Percentiles rank a stretch among this genome's conserved stretches.
Evolutionary conservation across 2,888 invertebrate species (phyloP).

Genomic region (Drosophila meridionalis): DNA sequence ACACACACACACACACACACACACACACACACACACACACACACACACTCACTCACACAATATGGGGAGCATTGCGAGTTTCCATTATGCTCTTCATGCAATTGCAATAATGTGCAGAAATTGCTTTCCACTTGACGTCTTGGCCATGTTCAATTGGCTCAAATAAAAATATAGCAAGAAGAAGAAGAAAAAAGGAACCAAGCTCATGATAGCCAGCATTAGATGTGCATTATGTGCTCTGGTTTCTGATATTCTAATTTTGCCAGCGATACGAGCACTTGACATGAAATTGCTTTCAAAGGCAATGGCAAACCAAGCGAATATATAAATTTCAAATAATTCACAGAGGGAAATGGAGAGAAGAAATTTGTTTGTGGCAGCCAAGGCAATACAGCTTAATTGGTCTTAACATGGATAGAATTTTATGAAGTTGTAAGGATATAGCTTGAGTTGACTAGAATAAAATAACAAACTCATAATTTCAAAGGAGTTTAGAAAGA

Average conservation of each 20-base stretch:
- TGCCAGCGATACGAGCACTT: constrained; percentile 20
- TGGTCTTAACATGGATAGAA: not conserved
- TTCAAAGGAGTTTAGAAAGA: not conserved
- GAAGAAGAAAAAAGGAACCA: not conserved
- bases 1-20: constrained; percentile 8
- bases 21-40: constrained; percentile 1
- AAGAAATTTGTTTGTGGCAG: not conserved
- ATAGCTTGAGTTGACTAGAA: not conserved
- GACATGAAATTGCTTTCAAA: constrained; percentile 25
- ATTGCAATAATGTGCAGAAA: constrained; percentile 68
- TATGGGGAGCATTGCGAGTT: constrained; percentile 39
- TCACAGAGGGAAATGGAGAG: not conserved
- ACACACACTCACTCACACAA: not conserved
- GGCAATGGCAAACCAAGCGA: constrained; percentile 7
- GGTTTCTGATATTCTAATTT: constrained; percentile 32
- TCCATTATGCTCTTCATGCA: constrained; percentile 61
- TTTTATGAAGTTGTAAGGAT: not conserved
- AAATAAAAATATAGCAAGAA: constrained; percentile 10
- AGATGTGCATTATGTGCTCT: constrained; percentile 25
- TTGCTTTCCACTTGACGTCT: constrained; percentile 65
- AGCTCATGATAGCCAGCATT: constrained; percentile 21
- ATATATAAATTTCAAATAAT: constrained; percentile 6
- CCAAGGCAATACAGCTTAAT: not conserved
- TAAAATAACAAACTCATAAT: not conserved
- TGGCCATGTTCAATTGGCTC: constrained; percentile 33